Percentiles rank a stretch among this genome's conserved stretches.
Evolutionary conservation across 2,888 invertebrate genomes (phyloP).

Genomic region (Andrena bucephala): DNA sequence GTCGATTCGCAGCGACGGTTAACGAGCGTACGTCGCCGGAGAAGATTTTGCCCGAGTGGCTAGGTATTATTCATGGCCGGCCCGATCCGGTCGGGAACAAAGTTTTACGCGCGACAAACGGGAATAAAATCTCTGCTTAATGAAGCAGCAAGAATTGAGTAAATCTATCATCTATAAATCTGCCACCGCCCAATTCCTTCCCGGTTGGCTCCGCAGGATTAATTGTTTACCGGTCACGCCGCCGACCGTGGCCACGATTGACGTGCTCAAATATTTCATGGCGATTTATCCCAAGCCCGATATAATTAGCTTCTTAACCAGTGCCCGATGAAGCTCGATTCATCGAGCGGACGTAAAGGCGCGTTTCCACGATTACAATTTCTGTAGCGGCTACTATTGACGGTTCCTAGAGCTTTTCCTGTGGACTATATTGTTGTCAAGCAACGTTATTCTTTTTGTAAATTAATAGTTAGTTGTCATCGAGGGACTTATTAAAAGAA

Average conservation of each 20-base stretch:
- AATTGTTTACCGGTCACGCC: slow-evolving; percentile 6
- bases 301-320: slow-evolving; percentile 40
- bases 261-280: not conserved
- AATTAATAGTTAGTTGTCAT: too few species aligned
- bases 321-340: not conserved
- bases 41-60: slow-evolving; percentile 32
- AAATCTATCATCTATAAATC: slow-evolving; percentile 23
- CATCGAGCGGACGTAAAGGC: too few species aligned
- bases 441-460: too few species aligned
- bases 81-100: slow-evolving; percentile 30
- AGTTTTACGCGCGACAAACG: slow-evolving; percentile 44
- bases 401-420: too few species aligned
- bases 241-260: not conserved
- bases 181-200: not conserved
- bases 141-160: slow-evolving; percentile 29
- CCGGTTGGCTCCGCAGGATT: not conserved
- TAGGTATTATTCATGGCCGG: slow-evolving; percentile 51
- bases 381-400: too few species aligned
- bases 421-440: too few species aligned
- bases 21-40: slow-evolving; percentile 18
- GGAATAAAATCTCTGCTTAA: slow-evolving; percentile 42
- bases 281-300: not conserved
- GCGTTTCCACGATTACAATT: too few species aligned
- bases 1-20: slow-evolving; percentile 37
- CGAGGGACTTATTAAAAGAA: too few species aligned